These are phyloP conservation scores for Antrozous pallidus DNA, from an alignment of 2,797 vertebrate genomes.

Conservation along the genomic window DNA sequence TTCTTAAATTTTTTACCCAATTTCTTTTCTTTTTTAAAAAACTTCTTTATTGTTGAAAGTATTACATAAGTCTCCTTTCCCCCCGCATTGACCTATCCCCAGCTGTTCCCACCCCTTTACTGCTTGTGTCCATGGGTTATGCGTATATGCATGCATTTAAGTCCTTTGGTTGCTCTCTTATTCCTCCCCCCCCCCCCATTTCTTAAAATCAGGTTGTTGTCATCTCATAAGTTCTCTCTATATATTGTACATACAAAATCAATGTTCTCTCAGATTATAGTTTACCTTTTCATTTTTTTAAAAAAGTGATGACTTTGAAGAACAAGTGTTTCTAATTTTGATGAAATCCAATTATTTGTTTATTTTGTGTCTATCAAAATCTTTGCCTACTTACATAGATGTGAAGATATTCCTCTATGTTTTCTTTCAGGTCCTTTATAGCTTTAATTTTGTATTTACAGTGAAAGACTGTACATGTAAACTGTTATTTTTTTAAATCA, in stretches of 20 bases:
- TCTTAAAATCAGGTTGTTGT: neutral
- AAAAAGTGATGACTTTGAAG: neutral
- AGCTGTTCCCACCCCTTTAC: too few species aligned
- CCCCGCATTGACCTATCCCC: too few species aligned
- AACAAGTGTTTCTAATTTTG: neutral
- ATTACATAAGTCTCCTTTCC: too few species aligned
- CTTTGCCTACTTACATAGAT: neutral
- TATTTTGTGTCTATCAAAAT: neutral
- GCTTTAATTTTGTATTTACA: neutral
- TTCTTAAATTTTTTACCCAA: neutral
- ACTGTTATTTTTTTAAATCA: neutral
- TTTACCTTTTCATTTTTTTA: neutral
- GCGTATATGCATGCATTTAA: too few species aligned
- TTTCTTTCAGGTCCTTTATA: neutral
- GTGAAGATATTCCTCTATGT: neutral
- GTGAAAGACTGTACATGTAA: neutral
- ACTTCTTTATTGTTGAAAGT: too few species aligned
- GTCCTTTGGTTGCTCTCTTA: too few species aligned
- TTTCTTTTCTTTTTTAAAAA: neutral
- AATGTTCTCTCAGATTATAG: neutral
- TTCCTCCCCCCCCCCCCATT: too few species aligned
- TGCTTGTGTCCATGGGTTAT: too few species aligned
- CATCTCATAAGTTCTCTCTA: neutral
- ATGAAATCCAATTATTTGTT: neutral
- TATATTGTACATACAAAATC: neutral